Evolutionary conservation across 2,888 invertebrate species (phyloP).

Genomic region (Drosophila meridionalis): DNA sequence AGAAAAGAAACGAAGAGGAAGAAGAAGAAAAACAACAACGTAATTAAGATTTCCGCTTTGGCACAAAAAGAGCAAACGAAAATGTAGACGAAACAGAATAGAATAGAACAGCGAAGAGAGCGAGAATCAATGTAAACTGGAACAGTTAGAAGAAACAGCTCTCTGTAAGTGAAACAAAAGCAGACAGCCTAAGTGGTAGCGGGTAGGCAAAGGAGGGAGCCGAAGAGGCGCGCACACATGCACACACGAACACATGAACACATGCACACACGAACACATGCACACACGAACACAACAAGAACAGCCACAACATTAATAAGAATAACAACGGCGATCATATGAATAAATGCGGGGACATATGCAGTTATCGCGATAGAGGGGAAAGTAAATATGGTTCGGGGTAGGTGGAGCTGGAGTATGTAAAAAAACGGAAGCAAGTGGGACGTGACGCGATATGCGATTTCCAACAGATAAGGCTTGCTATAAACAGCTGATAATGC

Average conservation of each 20-base stretch:
- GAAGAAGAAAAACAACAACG: constrained; percentile 31
- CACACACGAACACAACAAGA: constrained; percentile 1
- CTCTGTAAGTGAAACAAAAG: constrained; percentile 33
- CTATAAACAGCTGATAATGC: too few species aligned
- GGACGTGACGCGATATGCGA: too few species aligned
- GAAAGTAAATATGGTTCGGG: neutral
- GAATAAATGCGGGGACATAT: neutral
- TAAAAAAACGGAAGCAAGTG: neutral
- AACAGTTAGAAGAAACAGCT: constrained; percentile 63
- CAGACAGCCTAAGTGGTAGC: constrained; percentile 7
- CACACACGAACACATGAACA: neutral
- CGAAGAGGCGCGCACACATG: constrained; percentile 1
- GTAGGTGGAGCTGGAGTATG: constrained; percentile 13
- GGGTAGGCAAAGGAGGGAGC: neutral
- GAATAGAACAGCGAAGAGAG: constrained; percentile 13
- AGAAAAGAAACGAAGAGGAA: constrained; percentile 3
- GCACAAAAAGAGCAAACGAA: constrained; percentile 10
- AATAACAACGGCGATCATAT: constrained; percentile 26
- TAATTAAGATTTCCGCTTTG: constrained; percentile 79
- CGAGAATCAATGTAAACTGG: constrained; percentile 47
- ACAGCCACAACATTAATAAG: constrained; percentile 11
- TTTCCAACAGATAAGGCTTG: too few species aligned
- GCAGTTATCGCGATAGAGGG: neutral
- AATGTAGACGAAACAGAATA: constrained; percentile 2
- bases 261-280: neutral